phyloP scores from a whole-genome alignment of 2,113 vertebrate genomes.

The Odontesthes bonariensis region DNA sequence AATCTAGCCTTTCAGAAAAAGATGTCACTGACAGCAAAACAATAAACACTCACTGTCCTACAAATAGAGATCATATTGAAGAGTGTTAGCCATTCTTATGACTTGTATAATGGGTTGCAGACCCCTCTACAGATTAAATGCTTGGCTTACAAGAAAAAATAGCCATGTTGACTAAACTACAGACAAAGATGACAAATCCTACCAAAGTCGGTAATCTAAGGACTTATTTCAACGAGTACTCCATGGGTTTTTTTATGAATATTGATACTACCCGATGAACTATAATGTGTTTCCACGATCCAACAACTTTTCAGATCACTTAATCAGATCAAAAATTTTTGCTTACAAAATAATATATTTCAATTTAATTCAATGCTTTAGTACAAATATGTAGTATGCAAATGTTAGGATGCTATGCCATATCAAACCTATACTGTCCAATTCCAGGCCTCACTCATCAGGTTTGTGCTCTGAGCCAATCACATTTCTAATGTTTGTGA shows the following conservation, averaged over 20 bases:
- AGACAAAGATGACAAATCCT: neutral
- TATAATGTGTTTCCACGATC: no score
- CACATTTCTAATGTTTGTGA: no score
- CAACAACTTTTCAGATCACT: no score
- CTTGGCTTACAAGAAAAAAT: conserved; percentile 52
- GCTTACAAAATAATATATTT: no score
- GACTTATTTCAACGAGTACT: neutral
- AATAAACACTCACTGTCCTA: conserved; percentile 35
- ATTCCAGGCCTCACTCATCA: no score
- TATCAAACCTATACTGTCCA: no score
- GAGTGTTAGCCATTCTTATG: conserved; percentile 1
- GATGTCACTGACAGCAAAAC: conserved; percentile 44
- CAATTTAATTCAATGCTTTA: no score
- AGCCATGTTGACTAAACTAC: neutral
- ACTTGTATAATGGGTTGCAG: conserved; percentile 26
- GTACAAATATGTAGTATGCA: no score
- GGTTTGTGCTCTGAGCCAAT: no score
- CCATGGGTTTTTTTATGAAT: neutral
- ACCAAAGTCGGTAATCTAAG: neutral
- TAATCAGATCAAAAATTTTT: no score
- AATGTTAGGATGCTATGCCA: no score
- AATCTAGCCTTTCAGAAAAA: conserved; percentile 40
- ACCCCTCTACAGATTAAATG: conserved; percentile 60
- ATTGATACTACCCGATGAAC: neutral
- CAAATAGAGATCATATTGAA: conserved; percentile 51